Evolutionary conservation across 37 sponge, comb jelly and placozoan genomes (phyloP), one percentile per base, ranked within the genome.

Genomic region (Oopsacas minuta): DNA sequence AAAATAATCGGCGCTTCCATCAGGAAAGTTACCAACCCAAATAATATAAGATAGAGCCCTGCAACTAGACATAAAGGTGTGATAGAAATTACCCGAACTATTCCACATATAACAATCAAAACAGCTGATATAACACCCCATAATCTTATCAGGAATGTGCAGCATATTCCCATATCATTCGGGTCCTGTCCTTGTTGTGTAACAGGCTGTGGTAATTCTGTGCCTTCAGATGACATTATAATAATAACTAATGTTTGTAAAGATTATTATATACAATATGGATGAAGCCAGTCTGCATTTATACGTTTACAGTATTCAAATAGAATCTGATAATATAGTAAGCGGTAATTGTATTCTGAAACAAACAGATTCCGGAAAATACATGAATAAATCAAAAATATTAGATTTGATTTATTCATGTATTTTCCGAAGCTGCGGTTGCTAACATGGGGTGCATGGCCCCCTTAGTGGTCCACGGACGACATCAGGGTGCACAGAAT

Each of bases 111-210:
- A n/a, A 61, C 28, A 3, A 61, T 61, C 7, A 61, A n/a, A 34
- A 61, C 5, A n/a, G 75, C 75, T n/a, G 75, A 25, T 12, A 12
- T n/a, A 34, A 61, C 28, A 3, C 75, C 75, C 75, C 75, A 61
- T n/a, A 61, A 34, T 12, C 75, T 25, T 25, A 61, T 61, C 7
- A 61, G 30, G 75, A 61, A n/a, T 10, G 75, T 61, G 75, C 75
- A 61, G 75, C 75, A 61, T 7, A 61, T 61, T 3, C 75, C 75
- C 75, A 61, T 61, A n/a, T 61, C 75, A n/a, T 61, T 61, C 20
- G 75, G 75, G 22, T 61, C 75, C 30, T 61, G 75, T 20, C 3
- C 28, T n/a, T 25, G 75, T 34, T 10, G 49, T 42, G 49, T 42
- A 15, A 42, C 49, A 17, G 49, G 8, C 8, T 42, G 8, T 42